Evolutionary conservation across 1,140 invertebrate species (phyloP).

Genomic region (Geopemphigus sp.): DNA sequence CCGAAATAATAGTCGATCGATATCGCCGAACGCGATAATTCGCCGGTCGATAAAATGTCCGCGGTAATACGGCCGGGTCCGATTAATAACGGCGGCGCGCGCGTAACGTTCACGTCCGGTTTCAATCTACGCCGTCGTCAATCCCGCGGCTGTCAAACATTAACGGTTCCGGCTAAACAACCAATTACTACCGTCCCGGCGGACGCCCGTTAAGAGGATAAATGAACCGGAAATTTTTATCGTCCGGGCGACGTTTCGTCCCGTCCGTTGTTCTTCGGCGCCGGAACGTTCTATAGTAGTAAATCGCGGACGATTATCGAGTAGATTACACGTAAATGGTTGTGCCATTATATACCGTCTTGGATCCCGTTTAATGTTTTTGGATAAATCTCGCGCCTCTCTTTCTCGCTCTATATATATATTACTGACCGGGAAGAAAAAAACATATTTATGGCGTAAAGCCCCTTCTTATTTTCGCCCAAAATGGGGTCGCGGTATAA

Average conservation of each 20-base stretch:
- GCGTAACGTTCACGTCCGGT: background rate
- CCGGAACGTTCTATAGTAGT: constrained; percentile 21
- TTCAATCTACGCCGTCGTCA: constrained; percentile 9
- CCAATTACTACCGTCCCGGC: constrained; percentile 7
- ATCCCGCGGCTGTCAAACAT: constrained; percentile 7
- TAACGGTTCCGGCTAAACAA: constrained; percentile 15
- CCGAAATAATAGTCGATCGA: too few species aligned
- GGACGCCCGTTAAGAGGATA: constrained; percentile 15
- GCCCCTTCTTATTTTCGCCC: background rate
- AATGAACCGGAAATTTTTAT: constrained; percentile 16
- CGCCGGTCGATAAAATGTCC: too few species aligned
- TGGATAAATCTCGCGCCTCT: constrained; percentile 39
- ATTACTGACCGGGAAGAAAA: background rate
- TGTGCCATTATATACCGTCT: constrained; percentile 29
- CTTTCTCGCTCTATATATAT: background rate
- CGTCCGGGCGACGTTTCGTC: background rate
- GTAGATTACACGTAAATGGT: constrained; percentile 40
- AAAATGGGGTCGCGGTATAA: background rate
- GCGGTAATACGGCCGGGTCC: too few species aligned
- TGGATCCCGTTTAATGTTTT: constrained; percentile 42
- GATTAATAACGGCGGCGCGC: too few species aligned
- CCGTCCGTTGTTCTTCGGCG: background rate
- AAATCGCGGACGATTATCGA: constrained; percentile 44
- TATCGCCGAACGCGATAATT: too few species aligned
- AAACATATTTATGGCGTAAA: constrained; percentile 24